Conservation (phyloP, 2,888 invertebrate genomes). For the Adineta ricciae region DNA sequence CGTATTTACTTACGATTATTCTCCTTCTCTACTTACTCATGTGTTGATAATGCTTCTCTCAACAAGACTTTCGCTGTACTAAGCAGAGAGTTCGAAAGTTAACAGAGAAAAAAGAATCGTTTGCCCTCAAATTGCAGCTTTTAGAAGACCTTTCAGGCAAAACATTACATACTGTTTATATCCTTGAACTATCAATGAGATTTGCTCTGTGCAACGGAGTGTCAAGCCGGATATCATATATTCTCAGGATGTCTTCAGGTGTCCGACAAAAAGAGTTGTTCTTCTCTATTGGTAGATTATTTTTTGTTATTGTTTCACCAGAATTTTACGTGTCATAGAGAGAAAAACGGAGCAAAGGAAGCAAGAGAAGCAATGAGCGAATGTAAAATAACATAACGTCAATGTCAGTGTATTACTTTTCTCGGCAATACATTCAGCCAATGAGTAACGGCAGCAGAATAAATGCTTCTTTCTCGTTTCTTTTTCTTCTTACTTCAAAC, state of each 20-base stretch:
- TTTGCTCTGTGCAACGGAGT: background rate
- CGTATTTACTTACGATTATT: background rate
- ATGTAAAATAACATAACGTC: background rate
- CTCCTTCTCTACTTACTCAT: background rate
- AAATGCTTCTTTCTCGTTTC: background rate
- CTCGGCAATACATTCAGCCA: background rate
- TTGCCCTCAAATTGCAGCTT: too few relatives aligned
- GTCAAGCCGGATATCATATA: background rate
- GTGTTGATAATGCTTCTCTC: background rate
- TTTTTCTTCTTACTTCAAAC: background rate
- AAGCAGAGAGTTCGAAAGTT: too few relatives aligned
- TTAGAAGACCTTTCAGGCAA: too few relatives aligned
- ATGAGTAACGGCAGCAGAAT: background rate
- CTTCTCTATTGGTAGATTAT: background rate
- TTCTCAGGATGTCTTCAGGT: background rate
- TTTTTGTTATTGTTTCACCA: background rate
- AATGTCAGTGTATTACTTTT: background rate
- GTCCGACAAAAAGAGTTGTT: background rate
- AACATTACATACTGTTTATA: background rate
- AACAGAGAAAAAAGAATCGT: too few relatives aligned
- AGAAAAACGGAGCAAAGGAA: background rate
- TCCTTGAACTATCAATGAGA: background rate
- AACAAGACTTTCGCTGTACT: too few relatives aligned
- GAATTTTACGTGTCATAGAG: background rate
- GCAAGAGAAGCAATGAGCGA: background rate